Conservation (phyloP, 2,113 vertebrate species). For the Rutilus rutilus region DNA sequence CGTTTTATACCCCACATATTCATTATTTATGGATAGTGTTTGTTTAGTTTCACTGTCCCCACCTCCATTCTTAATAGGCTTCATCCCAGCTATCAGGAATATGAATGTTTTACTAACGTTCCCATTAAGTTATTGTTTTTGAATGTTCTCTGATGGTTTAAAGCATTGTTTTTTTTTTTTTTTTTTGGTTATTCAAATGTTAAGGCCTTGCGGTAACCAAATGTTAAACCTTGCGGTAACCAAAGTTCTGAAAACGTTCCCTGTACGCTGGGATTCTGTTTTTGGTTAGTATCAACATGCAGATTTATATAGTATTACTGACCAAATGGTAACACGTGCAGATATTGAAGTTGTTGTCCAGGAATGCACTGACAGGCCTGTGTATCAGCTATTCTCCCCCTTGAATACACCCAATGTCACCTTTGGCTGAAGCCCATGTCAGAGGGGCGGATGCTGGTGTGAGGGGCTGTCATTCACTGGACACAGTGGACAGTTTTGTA, state of each 20-base stretch:
- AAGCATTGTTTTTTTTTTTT: too few species aligned
- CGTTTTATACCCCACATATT: background rate
- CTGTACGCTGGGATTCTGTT: background rate
- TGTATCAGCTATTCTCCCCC: conserved; percentile 56
- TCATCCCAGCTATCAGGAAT: too few species aligned
- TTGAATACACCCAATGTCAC: conserved; percentile 25
- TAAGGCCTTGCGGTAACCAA: too few species aligned
- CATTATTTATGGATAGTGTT: background rate
- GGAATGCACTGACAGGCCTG: background rate
- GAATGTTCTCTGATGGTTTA: too few species aligned
- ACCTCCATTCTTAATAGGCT: too few species aligned
- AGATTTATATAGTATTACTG: background rate
- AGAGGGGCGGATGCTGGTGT: conserved; percentile 1
- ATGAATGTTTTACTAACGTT: too few species aligned
- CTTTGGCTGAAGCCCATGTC: background rate
- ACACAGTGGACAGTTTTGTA: conserved; percentile 37
- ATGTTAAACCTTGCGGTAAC: too few species aligned
- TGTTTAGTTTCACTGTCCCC: background rate
- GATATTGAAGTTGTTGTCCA: background rate
- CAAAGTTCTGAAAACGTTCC: too few species aligned
- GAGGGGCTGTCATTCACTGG: conserved; percentile 26
- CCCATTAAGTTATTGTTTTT: too few species aligned
- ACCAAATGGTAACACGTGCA: background rate
- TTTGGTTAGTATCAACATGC: background rate
- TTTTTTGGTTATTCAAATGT: too few species aligned